Evolutionary conservation across 1,140 invertebrate genomes (phyloP).

Genomic region (Apolygus lucorum): DNA sequence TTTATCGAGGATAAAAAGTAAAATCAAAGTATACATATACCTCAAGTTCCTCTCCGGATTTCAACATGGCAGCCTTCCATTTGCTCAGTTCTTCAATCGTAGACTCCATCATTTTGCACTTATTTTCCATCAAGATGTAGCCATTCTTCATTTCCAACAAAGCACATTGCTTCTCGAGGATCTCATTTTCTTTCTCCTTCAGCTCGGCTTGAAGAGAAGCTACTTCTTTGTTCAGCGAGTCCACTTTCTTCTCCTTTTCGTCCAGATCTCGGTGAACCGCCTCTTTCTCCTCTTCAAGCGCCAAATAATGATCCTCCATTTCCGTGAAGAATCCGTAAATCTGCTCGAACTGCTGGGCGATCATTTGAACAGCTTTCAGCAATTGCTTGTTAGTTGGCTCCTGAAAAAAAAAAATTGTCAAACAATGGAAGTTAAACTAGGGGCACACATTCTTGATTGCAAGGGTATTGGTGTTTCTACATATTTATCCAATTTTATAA

Average conservation of each 20-base stretch:
- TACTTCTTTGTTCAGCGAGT: not conserved
- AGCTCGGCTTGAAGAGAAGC: constrained; percentile 31
- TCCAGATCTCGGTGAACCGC: constrained; percentile 9
- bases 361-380: not conserved
- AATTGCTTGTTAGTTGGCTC: not conserved
- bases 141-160: constrained; percentile 36
- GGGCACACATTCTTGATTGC: too few relatives aligned
- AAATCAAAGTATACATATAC: too few relatives aligned
- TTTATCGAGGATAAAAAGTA: too few relatives aligned
- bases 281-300: constrained; percentile 11
- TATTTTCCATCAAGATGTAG: not conserved
- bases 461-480: too few relatives aligned
- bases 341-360: not conserved
- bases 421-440: not conserved
- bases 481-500: too few relatives aligned
- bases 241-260: constrained; percentile 5
- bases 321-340: constrained; percentile 2
- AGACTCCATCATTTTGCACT: not conserved
- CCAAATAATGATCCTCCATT: not conserved
- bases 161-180: constrained; percentile 40
- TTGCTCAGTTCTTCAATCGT: not conserved
- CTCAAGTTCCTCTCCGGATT: not conserved
- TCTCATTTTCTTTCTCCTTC: constrained; percentile 41
- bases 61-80: not conserved
- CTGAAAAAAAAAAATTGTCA: not conserved